Evolutionary conservation across 2,113 vertebrate genomes (phyloP).

Genomic region (Grammomys surdaster): DNA sequence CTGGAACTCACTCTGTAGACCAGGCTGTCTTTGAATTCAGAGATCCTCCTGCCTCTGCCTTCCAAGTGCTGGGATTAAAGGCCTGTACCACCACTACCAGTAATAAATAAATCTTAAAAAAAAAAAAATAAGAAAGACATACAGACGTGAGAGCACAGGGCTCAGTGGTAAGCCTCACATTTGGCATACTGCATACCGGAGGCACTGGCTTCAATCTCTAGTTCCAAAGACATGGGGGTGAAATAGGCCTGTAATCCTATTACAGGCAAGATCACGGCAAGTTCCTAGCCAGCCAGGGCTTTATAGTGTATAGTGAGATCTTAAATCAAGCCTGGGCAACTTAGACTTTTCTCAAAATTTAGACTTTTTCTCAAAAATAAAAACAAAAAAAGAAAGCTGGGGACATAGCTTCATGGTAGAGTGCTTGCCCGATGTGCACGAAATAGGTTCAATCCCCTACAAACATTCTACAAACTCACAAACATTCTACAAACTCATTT

Average conservation of each 20-base stretch:
- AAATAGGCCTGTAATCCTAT: neutral
- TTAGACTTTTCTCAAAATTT: neutral
- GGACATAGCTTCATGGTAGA: neutral
- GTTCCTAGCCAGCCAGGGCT: neutral
- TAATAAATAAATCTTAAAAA: neutral
- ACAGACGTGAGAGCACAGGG: neutral
- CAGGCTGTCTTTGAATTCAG: too few relatives aligned
- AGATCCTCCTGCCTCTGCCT: too few relatives aligned
- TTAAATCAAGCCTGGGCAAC: neutral
- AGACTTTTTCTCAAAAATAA: neutral
- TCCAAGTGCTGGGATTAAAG: too few relatives aligned
- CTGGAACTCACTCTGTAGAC: too few relatives aligned
- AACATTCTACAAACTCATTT: neutral
- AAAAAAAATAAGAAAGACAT: neutral
- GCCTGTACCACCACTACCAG: too few relatives aligned
- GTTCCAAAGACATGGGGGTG: neutral
- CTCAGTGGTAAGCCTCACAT: neutral
- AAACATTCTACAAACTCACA: neutral
- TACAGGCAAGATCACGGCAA: too few relatives aligned
- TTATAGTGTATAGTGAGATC: neutral
- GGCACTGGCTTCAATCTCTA: neutral
- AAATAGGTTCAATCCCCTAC: neutral
- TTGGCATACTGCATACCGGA: neutral
- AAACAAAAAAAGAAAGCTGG: neutral
- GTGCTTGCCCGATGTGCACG: neutral